phyloP scores from a whole-genome alignment of 2,113 vertebrate species.

The Meleagris gallopavo region DNA sequence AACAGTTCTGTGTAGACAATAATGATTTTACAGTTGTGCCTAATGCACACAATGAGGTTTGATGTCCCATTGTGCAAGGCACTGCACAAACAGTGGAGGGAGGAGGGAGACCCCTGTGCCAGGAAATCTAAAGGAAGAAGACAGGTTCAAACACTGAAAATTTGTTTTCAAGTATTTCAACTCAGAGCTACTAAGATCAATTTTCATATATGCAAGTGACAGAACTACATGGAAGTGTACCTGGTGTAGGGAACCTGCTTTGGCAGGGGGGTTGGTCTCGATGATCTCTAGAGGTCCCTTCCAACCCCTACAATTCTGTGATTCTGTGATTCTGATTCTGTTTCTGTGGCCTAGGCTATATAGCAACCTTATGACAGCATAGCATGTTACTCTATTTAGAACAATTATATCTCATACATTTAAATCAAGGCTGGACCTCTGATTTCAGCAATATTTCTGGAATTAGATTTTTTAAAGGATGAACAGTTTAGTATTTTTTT shows the following conservation, averaged over 20 bases:
- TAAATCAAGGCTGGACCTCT: neutral
- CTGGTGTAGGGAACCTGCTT: too few species aligned
- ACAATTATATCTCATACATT: neutral
- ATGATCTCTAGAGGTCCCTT: too few species aligned
- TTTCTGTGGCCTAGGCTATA: neutral
- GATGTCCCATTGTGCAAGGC: neutral
- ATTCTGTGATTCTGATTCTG: too few species aligned
- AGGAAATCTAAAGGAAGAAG: neutral
- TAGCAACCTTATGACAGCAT: neutral
- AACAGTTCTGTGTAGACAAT: neutral
- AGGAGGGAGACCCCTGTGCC: neutral
- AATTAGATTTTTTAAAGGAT: neutral
- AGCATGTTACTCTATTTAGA: neutral
- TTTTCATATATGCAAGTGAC: neutral
- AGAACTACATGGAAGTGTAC: neutral
- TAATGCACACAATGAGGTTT: neutral
- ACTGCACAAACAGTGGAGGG: neutral
- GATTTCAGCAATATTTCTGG: neutral
- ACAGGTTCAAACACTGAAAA: neutral
- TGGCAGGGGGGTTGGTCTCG: too few species aligned
- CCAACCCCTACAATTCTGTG: too few species aligned
- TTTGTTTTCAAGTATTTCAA: neutral
- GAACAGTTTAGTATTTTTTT: neutral
- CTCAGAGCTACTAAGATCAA: neutral
- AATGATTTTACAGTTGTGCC: constrained; percentile 50